A percentile compares a stretch with the other conserved stretches of the same genome.
Conservation (phyloP, 2,113 vertebrate genomes). For the Sturnira hondurensis region DNA sequence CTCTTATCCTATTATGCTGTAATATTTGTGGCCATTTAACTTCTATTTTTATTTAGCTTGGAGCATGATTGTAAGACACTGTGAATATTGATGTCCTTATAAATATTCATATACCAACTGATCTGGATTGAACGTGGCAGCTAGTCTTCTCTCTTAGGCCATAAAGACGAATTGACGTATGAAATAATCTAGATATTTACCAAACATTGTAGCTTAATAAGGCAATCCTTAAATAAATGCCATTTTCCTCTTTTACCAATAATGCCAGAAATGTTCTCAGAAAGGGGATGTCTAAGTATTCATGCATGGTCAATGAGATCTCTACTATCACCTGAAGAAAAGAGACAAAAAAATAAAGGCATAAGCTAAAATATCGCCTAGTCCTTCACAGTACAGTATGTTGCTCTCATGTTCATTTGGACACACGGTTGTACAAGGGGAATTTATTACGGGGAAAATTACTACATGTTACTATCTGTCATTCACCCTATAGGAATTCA, state of each 20-base stretch:
- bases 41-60: slow-evolving; percentile 77
- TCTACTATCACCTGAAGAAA: slow-evolving; percentile 64
- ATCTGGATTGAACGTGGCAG: slow-evolving; percentile 71
- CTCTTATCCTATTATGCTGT: slow-evolving; percentile 74
- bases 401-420: slow-evolving; percentile 69
- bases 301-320: slow-evolving; percentile 72
- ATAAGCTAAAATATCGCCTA: slow-evolving; percentile 68
- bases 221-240: slow-evolving; percentile 45
- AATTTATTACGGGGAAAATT: slow-evolving; percentile 55
- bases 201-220: slow-evolving; percentile 59
- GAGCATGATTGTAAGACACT: slow-evolving; percentile 83
- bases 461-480: slow-evolving; percentile 44
- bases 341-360: slow-evolving; percentile 77
- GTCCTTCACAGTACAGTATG: slow-evolving; percentile 74
- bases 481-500: slow-evolving; percentile 4
- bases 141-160: slow-evolving; percentile 62
- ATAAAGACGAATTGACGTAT: slow-evolving; percentile 56
- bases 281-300: slow-evolving; percentile 57
- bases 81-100: slow-evolving; percentile 76
- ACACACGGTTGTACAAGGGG: slow-evolving; percentile 24
- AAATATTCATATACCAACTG: slow-evolving; percentile 70
- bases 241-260: slow-evolving; percentile 44
- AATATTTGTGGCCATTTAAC: slow-evolving; percentile 76
- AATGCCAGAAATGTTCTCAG: slow-evolving; percentile 52
- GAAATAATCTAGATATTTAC: slow-evolving; percentile 62